phyloP scores from a whole-genome alignment of 1,140 invertebrate genomes.

The Cotesia typhae region DNA sequence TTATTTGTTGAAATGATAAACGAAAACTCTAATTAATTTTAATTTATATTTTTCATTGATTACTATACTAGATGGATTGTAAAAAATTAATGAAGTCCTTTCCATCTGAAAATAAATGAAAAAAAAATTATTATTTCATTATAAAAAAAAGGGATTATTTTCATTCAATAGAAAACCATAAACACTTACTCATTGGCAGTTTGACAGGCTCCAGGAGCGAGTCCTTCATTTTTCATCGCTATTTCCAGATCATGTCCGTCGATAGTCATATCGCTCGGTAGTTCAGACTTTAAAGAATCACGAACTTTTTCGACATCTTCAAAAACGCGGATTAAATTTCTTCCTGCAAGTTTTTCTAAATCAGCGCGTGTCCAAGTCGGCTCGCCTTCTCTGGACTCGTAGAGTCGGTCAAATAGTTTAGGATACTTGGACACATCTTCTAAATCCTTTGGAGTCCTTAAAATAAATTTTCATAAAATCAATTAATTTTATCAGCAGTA shows the following conservation, averaged over 20 bases:
- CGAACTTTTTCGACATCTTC: slow-evolving; percentile 71
- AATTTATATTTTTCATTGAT: neutral
- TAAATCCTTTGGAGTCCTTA: slow-evolving; percentile 69
- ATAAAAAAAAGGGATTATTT: neutral
- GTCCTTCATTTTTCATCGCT: slow-evolving; percentile 39
- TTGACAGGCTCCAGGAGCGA: slow-evolving; percentile 49
- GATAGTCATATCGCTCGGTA: slow-evolving; percentile 48
- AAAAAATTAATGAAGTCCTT: neutral
- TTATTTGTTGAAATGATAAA: neutral
- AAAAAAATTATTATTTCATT: slow-evolving; percentile 1
- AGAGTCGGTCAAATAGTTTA: slow-evolving; percentile 70
- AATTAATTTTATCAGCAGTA: neutral
- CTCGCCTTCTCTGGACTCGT: slow-evolving; percentile 54
- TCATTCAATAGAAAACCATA: neutral
- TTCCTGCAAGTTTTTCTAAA: slow-evolving; percentile 75
- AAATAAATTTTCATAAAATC: slow-evolving; percentile 33
- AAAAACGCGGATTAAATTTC: slow-evolving; percentile 76
- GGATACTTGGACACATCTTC: slow-evolving; percentile 78
- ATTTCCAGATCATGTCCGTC: slow-evolving; percentile 41
- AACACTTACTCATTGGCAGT: slow-evolving; percentile 51
- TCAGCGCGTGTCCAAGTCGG: slow-evolving; percentile 72
- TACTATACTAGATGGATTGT: neutral
- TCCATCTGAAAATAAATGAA: neutral
- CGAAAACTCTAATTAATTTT: neutral
- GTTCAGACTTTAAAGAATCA: slow-evolving; percentile 37